Evolutionary conservation across 37 sponge, comb jelly and placozoan genomes (phyloP), one percentile per base, ranked within the genome.

Genomic region (Halichondria panicea): DNA sequence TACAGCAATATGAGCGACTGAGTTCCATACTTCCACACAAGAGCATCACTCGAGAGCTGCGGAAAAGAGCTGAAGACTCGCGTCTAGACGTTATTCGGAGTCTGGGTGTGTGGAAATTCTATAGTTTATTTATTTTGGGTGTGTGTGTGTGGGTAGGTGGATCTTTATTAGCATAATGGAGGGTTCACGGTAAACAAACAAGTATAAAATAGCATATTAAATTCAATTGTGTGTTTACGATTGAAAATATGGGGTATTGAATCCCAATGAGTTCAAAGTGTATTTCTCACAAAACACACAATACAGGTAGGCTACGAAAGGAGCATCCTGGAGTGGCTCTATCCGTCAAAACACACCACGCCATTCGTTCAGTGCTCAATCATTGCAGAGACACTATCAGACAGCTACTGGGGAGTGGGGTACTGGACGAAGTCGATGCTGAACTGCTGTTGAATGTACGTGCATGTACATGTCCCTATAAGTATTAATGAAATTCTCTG

Each of bases 261-360:
- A n/a, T n/a, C n/a, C n/a, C n/a, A n/a, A n/a, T n/a, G n/a, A n/a
- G n/a, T n/a, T n/a, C n/a, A n/a, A n/a, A n/a, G n/a, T n/a, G n/a
- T n/a, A n/a, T n/a, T n/a, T n/a, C n/a, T n/a, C n/a, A n/a, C n/a
- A n/a, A n/a, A n/a, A n/a, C n/a, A n/a, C n/a, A n/a, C n/a, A n/a
- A n/a, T 3, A 7, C 55, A 75, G 94, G 87, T 30, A 70, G 78
- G 57, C 69, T 93, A 62, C 78, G 83, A 2, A 85, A 85, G 60
- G 80, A 85, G 33, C 80, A 85, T 45, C 94, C 94, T 39, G 87
- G 83, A 31, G 79, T 93, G 42, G 94, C 83, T 0, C 71, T 89
- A 27, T 89, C 94, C 57, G 80, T 93, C n/a, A 88, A 93, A 72
- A 93, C 94, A 15, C 81, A 81, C 58, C 94, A 93, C 28, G 94